Conservation (phyloP, 2,113 vertebrate species). For the Syngnathus scovelli region DNA sequence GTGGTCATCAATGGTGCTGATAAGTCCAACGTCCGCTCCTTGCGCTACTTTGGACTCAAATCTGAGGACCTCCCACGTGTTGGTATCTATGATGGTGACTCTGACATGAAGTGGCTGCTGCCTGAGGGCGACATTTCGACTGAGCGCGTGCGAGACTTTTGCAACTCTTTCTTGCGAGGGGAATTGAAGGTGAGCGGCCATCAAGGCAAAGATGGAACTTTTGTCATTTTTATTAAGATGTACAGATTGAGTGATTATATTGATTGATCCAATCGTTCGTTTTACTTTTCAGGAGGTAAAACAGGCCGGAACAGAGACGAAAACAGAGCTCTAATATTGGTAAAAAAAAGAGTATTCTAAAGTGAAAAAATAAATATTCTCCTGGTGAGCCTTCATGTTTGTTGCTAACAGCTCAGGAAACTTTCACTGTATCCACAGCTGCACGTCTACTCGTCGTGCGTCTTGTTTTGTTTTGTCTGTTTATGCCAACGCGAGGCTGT, state of each 20-base stretch:
- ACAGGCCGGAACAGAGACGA: constrained; percentile 44
- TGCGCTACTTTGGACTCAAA: constrained; percentile 81
- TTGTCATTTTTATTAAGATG: too few relatives aligned
- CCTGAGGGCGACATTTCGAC: constrained; percentile 66
- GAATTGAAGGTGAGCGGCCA: constrained; percentile 69
- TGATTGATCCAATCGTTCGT: too few relatives aligned
- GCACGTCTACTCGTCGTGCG: constrained; percentile 13
- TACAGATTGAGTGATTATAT: too few relatives aligned
- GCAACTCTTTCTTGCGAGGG: constrained; percentile 73
- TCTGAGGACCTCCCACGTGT: constrained; percentile 80
- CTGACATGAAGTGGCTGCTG: constrained; percentile 77
- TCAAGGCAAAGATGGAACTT: too few relatives aligned
- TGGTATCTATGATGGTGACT: constrained; percentile 73
- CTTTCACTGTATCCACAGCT: neutral
- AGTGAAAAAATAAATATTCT: neutral
- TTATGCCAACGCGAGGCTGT: constrained; percentile 37
- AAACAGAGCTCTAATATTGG: constrained; percentile 64
- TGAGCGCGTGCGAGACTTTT: constrained; percentile 74
- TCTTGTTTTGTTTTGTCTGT: constrained; percentile 42
- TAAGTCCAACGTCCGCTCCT: constrained; percentile 68
- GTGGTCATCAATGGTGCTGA: constrained; percentile 77
- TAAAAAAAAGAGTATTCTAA: constrained; percentile 3
- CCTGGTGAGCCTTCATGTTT: neutral
- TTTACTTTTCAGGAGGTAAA: constrained; percentile 55
- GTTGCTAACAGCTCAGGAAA: neutral